These are phyloP conservation scores for Micrasema minimum DNA, from an alignment of 1,140 invertebrate genomes.

Conservation along the genomic window DNA sequence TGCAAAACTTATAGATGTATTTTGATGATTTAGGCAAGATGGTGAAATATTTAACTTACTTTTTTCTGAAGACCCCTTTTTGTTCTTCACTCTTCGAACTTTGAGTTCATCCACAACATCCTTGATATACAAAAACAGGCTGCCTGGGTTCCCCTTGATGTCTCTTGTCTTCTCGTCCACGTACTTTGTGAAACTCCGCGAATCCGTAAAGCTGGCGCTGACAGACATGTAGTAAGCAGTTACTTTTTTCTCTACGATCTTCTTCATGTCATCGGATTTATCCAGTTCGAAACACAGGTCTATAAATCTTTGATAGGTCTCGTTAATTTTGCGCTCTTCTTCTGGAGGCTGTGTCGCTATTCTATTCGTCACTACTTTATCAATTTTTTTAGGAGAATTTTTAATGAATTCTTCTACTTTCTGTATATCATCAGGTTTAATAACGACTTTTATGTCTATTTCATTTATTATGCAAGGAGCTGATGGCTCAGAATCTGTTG, in stretches of 20 bases:
- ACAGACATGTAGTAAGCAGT: constrained; percentile 42
- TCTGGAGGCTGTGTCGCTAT: not conserved
- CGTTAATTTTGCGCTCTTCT: not conserved
- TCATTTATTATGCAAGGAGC: not conserved
- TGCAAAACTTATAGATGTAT: too few species aligned
- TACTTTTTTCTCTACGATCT: constrained; percentile 44
- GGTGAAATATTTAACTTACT: constrained; percentile 8
- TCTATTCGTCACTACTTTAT: not conserved
- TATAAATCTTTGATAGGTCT: constrained; percentile 40
- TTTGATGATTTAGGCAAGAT: too few species aligned
- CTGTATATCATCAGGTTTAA: constrained; percentile 2
- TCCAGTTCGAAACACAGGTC: constrained; percentile 46
- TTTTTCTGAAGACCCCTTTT: not conserved
- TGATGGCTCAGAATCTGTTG: too few species aligned
- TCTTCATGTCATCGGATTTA: constrained; percentile 43
- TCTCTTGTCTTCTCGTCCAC: constrained; percentile 38
- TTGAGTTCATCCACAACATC: constrained; percentile 47
- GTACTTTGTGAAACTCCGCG: constrained; percentile 38
- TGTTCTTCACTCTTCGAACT: constrained; percentile 35
- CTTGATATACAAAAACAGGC: constrained; percentile 42
- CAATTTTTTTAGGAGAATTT: constrained; percentile 11
- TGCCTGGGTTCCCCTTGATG: constrained; percentile 15
- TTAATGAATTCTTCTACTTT: constrained; percentile 13
- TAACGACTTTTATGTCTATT: constrained; percentile 10
- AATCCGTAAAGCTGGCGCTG: constrained; percentile 28